These are phyloP conservation scores for Quadroppia sp. DNA, from an alignment of 2,888 invertebrate species.

Conservation along the genomic window DNA sequence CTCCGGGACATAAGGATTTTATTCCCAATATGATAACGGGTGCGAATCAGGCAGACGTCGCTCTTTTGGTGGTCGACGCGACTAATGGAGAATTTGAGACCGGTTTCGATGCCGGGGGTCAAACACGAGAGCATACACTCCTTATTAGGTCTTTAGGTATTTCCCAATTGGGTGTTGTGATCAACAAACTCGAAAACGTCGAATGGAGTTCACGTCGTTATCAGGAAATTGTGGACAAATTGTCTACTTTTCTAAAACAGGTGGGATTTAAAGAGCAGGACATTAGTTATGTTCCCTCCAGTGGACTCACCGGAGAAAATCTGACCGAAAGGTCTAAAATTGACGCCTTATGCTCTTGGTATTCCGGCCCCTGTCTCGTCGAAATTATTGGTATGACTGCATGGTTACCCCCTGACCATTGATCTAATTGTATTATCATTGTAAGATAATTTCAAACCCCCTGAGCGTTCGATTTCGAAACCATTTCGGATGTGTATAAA, in stretches of 20 bases:
- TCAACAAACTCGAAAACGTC: slow-evolving; percentile 96
- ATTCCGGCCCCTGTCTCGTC: slow-evolving; percentile 67
- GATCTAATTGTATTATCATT: slow-evolving; percentile 51
- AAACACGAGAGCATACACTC: slow-evolving; percentile 94
- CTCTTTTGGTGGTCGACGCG: slow-evolving; percentile 91
- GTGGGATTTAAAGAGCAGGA: slow-evolving; percentile 84
- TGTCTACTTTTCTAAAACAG: slow-evolving; percentile 77
- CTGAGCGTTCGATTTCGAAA: slow-evolving; percentile 77
- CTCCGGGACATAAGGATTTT: slow-evolving; percentile 98
- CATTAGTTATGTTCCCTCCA: slow-evolving; percentile 86
- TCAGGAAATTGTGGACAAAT: slow-evolving; percentile 76
- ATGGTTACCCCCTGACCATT: too few species aligned
- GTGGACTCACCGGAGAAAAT: slow-evolving; percentile 94
- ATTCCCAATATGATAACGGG: slow-evolving; percentile 99
- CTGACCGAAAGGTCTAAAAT: slow-evolving; percentile 53
- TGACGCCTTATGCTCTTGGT: slow-evolving; percentile 64
- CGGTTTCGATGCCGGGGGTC: slow-evolving; percentile 96
- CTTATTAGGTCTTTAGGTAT: slow-evolving; percentile 85
- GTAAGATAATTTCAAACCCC: slow-evolving; percentile 76
- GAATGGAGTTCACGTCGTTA: slow-evolving; percentile 88
- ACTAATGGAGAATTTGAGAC: slow-evolving; percentile 94
- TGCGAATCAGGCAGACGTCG: slow-evolving; percentile 96
- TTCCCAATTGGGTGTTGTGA: slow-evolving; percentile 84
- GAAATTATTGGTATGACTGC: slow-evolving; percentile 63
- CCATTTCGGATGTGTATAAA: slow-evolving; percentile 87